Conservation (phyloP, 2,888 invertebrate genomes). For the Chymomyza amoena region DNA sequence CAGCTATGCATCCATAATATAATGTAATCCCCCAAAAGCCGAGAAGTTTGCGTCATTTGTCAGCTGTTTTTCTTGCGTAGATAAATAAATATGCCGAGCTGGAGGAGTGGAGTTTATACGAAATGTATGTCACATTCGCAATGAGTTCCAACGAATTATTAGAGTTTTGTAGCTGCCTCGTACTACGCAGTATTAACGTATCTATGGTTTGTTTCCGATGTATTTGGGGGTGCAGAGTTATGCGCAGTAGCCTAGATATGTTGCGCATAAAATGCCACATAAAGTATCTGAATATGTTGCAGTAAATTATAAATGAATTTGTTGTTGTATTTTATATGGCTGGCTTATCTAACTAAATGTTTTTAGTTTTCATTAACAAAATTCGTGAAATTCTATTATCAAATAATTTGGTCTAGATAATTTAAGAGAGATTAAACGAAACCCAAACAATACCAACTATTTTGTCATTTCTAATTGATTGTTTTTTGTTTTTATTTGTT, state of each 20-base stretch:
- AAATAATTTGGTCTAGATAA: constrained; percentile 49
- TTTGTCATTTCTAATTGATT: constrained; percentile 23
- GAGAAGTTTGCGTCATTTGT: background rate
- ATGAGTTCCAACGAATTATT: background rate
- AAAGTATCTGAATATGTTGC: background rate
- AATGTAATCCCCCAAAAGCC: background rate
- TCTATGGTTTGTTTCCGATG: background rate
- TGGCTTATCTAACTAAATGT: background rate
- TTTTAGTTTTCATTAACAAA: constrained; percentile 39
- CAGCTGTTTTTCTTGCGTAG: background rate
- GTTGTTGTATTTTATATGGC: constrained; percentile 32
- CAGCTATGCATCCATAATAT: background rate
- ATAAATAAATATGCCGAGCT: too few species aligned
- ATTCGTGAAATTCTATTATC: constrained; percentile 7
- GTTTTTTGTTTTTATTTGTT: constrained; percentile 49
- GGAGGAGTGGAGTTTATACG: background rate
- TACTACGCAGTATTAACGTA: background rate
- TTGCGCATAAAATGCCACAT: background rate
- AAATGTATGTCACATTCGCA: background rate
- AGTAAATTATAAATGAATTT: constrained; percentile 19
- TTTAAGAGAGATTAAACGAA: constrained; percentile 8
- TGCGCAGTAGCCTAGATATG: constrained; percentile 53
- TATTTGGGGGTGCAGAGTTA: constrained; percentile 11
- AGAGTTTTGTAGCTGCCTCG: background rate
- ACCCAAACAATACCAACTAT: background rate